These are phyloP conservation scores for Castor canadensis DNA, from an alignment of 2,113 vertebrate genomes.

Conservation along the genomic window DNA sequence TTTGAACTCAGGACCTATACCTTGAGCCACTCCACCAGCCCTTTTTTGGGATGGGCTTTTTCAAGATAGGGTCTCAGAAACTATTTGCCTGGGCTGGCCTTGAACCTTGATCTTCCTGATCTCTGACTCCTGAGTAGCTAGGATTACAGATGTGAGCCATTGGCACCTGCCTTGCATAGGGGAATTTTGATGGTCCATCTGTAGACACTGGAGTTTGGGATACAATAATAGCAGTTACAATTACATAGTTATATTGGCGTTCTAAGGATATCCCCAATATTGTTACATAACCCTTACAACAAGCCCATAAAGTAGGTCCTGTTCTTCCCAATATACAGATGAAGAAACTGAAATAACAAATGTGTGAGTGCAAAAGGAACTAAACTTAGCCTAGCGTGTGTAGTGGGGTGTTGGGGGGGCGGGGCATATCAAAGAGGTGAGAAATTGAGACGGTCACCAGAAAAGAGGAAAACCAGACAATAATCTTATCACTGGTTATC, in stretches of 20 bases:
- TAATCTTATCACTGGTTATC: not conserved
- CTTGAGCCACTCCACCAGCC: too few relatives aligned
- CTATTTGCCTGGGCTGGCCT: too few relatives aligned
- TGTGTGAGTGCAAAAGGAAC: not conserved
- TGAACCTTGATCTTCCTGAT: too few relatives aligned
- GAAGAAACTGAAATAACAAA: not conserved
- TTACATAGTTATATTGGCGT: not conserved
- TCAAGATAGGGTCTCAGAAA: too few relatives aligned
- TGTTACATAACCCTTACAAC: not conserved
- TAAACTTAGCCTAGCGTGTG: not conserved
- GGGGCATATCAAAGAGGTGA: not conserved
- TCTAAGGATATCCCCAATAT: not conserved
- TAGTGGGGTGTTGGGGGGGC: too few relatives aligned
- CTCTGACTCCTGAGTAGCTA: too few relatives aligned
- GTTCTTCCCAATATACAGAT: not conserved
- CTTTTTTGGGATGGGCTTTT: too few relatives aligned
- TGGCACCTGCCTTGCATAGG: too few relatives aligned
- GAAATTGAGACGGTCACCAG: slow-evolving; percentile 23
- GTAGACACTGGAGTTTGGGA: not conserved
- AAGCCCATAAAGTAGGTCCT: not conserved
- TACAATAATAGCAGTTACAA: not conserved
- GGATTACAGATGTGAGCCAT: too few relatives aligned
- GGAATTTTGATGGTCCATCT: not conserved
- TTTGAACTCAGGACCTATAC: too few relatives aligned
- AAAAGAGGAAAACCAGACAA: slow-evolving; percentile 31